Evolutionary conservation across 2,888 invertebrate species (phyloP), one percentile per base, ranked within the genome.

Genomic region (Apodemia zela): DNA sequence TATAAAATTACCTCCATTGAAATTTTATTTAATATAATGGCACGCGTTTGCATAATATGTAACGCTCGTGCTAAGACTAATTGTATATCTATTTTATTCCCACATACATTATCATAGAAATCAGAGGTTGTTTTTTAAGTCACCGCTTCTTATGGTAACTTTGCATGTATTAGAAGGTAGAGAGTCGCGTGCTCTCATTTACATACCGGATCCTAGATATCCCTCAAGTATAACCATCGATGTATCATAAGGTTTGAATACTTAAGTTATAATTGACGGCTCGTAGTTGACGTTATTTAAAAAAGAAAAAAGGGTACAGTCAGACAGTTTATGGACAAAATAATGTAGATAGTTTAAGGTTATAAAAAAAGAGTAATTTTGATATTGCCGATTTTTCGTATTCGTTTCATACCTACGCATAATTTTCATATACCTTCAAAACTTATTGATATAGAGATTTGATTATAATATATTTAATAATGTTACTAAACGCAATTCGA

Each of bases 91-190:
- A 82, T 78, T 78, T 79, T 76, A 81, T 76, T 85, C 84, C 76
- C 80, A 85, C 82, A 84, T 81, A 82, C 73, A 89, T 88, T 88
- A 78, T 75, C 85, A 87, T 87, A 84, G 75, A 81, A 82, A 86
- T 80, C 74, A 74, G 77, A 85, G 81, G 83, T 83, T 38, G 13
- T 38, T 42, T 82, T 84, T 79, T 83, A 82, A 81, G 77, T 77
- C 78, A 68, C 79, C 77, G 66, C 67, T 82, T 83, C 77, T 84
- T 80, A 84, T 79, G 78, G 82, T 76, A 79, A 75, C 77, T 87
- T 86, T 85, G 84, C 85, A 87, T 88, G 78, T 69, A 82, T 87
- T 83, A 76, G 75, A 79, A 21, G 51, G 51, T 51, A 51, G 7
- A 79, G 73, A 75, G 80, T 79, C 86, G 80, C 83, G 87, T 85